Evolutionary conservation across 92 coral and sea anemone genomes (phyloP).

Genomic region (Metridium senile): DNA sequence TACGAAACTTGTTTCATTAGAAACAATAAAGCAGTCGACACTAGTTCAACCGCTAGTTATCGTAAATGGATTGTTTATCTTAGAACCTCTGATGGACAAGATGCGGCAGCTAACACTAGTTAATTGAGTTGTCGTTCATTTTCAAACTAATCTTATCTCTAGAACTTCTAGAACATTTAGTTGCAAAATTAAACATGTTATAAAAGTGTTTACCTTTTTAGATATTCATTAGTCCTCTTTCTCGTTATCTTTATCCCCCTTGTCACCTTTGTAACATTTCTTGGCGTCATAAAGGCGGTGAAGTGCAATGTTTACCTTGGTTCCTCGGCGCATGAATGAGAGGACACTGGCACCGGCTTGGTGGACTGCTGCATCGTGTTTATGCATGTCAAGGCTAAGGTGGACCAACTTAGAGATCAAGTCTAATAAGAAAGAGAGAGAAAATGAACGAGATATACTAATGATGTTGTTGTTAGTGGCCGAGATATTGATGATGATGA

Average conservation of each 20-base stretch:
- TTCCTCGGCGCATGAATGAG: conserved; percentile 19
- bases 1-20: no score
- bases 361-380: conserved; percentile 31
- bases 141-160: no score
- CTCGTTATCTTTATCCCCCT: not conserved
- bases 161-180: no score
- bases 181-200: no score
- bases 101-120: no score
- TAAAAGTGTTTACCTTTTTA: no score
- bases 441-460: not conserved
- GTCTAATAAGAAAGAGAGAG: conserved; percentile 5
- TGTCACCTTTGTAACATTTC: conserved; percentile 17
- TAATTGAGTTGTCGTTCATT: no score
- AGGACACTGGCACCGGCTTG: conserved; percentile 42
- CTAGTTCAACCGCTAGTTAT: no score
- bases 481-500: not conserved
- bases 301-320: conserved; percentile 18
- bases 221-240: not conserved
- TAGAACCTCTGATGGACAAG: no score
- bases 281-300: conserved; percentile 1
- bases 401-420: conserved; percentile 20
- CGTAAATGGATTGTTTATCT: no score
- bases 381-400: conserved; percentile 10
- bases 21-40: no score
- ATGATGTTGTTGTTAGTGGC: not conserved